phyloP scores from a whole-genome alignment of 2,797 vertebrate genomes.

The Sebastes elongatus region DNA sequence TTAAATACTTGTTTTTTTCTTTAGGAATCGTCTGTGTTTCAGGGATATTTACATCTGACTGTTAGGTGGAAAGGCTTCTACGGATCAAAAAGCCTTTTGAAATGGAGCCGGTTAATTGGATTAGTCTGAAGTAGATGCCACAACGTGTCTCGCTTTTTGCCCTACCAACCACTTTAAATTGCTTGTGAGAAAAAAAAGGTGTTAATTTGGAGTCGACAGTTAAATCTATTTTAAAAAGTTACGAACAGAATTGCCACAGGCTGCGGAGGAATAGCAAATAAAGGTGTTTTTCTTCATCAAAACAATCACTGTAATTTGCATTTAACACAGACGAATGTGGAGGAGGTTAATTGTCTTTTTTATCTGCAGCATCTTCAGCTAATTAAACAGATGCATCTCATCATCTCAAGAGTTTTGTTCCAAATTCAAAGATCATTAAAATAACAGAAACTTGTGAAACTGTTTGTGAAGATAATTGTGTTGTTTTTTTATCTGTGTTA shows the following conservation, averaged over 20 bases:
- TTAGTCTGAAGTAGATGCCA: constrained; percentile 9
- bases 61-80: not conserved
- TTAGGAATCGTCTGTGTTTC: not conserved
- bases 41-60: not conserved
- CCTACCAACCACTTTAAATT: not conserved
- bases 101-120: constrained; percentile 30
- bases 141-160: not conserved
- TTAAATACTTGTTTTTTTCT: not conserved
- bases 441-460: not conserved
- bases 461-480: not conserved
- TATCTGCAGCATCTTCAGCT: not conserved
- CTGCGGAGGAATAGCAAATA: not conserved
- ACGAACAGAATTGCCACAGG: not conserved
- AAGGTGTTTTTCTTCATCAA: not conserved
- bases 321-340: not conserved
- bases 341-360: constrained; percentile 6
- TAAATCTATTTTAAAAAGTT: constrained; percentile 5
- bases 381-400: not conserved
- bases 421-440: constrained; percentile 7
- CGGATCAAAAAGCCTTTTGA: constrained; percentile 22
- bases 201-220: not conserved
- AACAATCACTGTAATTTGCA: not conserved
- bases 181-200: not conserved
- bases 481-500: not conserved
- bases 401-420: not conserved